Conservation (phyloP, 2,888 invertebrate species). For the Teinopalpus imperialis region DNA sequence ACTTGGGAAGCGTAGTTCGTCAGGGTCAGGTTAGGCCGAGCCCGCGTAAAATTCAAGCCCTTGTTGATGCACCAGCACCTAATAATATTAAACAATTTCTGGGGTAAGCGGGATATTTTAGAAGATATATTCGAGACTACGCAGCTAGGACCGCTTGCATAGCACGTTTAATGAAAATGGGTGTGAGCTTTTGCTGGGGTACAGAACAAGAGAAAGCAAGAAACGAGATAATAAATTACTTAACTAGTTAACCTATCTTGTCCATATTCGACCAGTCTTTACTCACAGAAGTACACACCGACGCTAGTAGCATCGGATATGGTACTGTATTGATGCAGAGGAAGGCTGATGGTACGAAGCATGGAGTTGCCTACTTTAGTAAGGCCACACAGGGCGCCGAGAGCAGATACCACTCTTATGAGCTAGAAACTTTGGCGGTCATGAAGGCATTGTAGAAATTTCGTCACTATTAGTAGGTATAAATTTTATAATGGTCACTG, state of each 20-base stretch:
- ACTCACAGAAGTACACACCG: background rate
- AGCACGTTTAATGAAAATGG: slow-evolving; percentile 21
- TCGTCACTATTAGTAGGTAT: slow-evolving; percentile 32
- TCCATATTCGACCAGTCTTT: background rate
- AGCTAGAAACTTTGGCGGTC: slow-evolving; percentile 31
- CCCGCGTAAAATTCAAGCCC: background rate
- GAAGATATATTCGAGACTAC: slow-evolving; percentile 13
- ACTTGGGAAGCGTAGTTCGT: slow-evolving; percentile 8
- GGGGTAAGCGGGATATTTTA: slow-evolving; percentile 15
- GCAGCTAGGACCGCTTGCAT: slow-evolving; percentile 25
- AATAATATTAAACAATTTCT: background rate
- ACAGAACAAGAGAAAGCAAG: slow-evolving; percentile 14
- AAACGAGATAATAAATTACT: background rate
- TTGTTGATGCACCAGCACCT: background rate
- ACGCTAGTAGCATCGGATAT: slow-evolving; percentile 23
- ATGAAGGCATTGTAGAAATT: slow-evolving; percentile 31
- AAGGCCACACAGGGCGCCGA: slow-evolving; percentile 30
- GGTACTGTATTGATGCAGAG: slow-evolving; percentile 36
- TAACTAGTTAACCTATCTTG: background rate
- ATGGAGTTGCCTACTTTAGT: slow-evolving; percentile 28
- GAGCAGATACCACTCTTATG: slow-evolving; percentile 28
- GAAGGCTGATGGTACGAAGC: slow-evolving; percentile 7
- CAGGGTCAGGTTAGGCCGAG: slow-evolving; percentile 13
- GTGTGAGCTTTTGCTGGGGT: slow-evolving; percentile 18
- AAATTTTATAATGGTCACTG: slow-evolving; percentile 35